Conservation (phyloP, 2,888 invertebrate genomes). For the Ophioninae sp. region DNA sequence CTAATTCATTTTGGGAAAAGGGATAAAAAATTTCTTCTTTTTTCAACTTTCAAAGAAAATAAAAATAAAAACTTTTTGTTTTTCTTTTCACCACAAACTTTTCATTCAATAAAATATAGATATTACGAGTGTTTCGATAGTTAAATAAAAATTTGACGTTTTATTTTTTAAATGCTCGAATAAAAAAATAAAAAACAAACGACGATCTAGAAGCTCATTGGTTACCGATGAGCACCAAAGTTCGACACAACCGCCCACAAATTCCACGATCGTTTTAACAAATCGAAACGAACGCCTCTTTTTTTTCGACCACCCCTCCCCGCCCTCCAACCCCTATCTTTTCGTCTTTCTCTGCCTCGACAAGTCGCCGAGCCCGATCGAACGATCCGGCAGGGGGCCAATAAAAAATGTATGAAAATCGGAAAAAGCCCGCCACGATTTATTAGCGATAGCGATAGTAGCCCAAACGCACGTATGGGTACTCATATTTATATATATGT, state of each 20-base stretch:
- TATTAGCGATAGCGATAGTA: constrained; percentile 4
- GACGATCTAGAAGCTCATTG: background rate
- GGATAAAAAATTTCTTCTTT: no score
- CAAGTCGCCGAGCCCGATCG: background rate
- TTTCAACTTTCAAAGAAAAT: no score
- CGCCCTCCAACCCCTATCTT: no score
- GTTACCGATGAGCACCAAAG: background rate
- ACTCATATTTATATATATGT: background rate
- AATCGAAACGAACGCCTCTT: background rate
- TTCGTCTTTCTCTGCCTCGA: background rate
- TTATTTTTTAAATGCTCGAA: no score
- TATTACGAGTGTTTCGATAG: no score
- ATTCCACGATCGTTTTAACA: constrained; percentile 17
- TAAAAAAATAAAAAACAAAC: no score
- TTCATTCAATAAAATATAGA: no score
- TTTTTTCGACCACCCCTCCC: background rate
- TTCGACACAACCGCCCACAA: background rate
- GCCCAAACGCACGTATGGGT: background rate
- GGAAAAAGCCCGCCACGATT: constrained; percentile 37
- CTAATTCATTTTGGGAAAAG: no score
- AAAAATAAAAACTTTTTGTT: no score
- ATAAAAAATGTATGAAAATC: constrained; percentile 50
- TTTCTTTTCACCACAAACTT: no score
- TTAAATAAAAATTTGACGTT: no score
- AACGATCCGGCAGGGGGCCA: background rate